phyloP scores from a whole-genome alignment of 1,140 invertebrate species.

The Eupeodes corollae region DNA sequence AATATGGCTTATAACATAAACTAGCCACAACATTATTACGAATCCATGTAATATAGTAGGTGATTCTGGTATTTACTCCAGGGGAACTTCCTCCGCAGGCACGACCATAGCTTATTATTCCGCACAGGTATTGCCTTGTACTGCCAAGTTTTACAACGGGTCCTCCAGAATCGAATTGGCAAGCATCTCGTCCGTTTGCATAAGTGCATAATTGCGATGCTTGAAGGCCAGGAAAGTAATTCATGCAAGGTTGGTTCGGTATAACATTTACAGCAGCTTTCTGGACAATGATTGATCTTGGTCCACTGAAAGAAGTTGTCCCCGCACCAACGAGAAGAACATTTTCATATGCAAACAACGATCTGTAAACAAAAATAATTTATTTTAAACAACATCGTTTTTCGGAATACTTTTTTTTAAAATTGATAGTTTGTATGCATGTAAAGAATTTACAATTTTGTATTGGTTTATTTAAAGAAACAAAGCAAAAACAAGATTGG shows the following conservation, averaged over 20 bases:
- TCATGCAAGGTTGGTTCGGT: constrained; percentile 14
- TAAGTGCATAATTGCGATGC: constrained; percentile 9
- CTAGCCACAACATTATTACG: constrained; percentile 16
- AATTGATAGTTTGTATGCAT: too few species aligned
- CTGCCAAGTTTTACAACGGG: constrained; percentile 19
- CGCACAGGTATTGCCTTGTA: constrained; percentile 36
- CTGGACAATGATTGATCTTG: constrained; percentile 25
- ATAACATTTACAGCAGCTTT: constrained; percentile 22
- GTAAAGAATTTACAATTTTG: too few species aligned
- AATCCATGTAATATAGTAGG: constrained; percentile 55
- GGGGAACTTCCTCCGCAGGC: constrained; percentile 43
- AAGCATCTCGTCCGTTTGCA: constrained; percentile 23
- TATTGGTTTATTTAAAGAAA: too few species aligned
- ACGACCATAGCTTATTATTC: constrained; percentile 52
- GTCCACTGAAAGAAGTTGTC: constrained; percentile 17
- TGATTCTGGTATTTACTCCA: constrained; percentile 56
- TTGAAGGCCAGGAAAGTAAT: constrained; percentile 10
- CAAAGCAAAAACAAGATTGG: too few species aligned
- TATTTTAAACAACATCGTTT: too few species aligned
- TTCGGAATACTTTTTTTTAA: too few species aligned
- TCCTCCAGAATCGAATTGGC: constrained; percentile 32
- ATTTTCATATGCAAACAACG: constrained; percentile 19
- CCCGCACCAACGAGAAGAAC: constrained; percentile 32
- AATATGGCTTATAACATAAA: too few species aligned
- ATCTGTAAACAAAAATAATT: too few species aligned